phyloP scores from a whole-genome alignment of 2,888 invertebrate species.

The Phortica okadai region DNA sequence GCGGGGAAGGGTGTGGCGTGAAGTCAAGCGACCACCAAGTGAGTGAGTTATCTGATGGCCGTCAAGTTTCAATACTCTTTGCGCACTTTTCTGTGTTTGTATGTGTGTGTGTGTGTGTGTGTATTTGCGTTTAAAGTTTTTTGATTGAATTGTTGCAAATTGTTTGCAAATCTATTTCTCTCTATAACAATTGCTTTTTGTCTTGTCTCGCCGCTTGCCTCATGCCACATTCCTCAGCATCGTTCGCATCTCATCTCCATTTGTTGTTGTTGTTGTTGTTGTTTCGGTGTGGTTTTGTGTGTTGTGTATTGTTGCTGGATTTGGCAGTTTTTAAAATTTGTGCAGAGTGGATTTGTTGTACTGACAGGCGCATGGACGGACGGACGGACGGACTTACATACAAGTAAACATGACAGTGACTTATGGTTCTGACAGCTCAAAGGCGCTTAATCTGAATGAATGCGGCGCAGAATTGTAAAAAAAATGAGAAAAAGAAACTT shows the following conservation, averaged over 20 bases:
- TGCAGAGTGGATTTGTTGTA: conserved; percentile 10
- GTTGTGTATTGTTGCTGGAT: conserved; percentile 40
- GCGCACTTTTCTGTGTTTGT: conserved; percentile 27
- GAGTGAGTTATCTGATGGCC: conserved; percentile 71
- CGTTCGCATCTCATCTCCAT: neutral
- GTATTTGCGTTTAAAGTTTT: conserved; percentile 70
- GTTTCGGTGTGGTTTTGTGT: neutral
- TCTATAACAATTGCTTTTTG: conserved; percentile 66
- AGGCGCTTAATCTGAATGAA: conserved; percentile 34
- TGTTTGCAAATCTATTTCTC: conserved; percentile 69
- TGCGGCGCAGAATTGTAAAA: neutral
- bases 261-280: neutral
- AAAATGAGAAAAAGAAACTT: neutral
- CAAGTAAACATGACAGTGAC: conserved; percentile 65
- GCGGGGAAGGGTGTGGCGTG: neutral
- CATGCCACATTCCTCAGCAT: neutral
- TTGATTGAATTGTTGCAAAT: conserved; percentile 75
- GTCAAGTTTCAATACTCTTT: conserved; percentile 48
- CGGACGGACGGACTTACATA: conserved; percentile 44
- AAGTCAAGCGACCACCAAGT: conserved; percentile 60
- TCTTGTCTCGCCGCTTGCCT: conserved; percentile 51
- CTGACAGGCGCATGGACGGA: conserved; percentile 14
- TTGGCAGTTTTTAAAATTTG: conserved; percentile 50
- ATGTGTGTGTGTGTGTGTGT: conserved; percentile 41
- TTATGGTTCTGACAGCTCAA: conserved; percentile 70